Conservation (phyloP, 2,888 invertebrate species). For the Calliopum simillimum region DNA sequence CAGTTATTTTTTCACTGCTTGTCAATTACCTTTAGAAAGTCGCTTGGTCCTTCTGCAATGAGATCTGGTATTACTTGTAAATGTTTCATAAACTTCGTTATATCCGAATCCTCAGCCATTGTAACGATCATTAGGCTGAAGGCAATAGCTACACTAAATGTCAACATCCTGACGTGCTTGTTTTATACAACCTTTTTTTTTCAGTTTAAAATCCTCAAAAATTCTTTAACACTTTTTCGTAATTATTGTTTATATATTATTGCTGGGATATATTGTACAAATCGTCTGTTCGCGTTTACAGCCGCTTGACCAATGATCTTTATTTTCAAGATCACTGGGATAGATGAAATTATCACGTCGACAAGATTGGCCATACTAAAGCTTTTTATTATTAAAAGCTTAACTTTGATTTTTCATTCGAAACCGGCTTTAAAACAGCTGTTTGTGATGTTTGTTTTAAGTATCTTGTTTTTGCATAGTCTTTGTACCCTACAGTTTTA, state of each 20-base stretch:
- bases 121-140: constrained; percentile 31
- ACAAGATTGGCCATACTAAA: constrained; percentile 25
- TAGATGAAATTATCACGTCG: constrained; percentile 30
- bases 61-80: constrained; percentile 64
- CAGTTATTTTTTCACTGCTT: background rate
- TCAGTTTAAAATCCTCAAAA: constrained; percentile 11
- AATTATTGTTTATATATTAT: constrained; percentile 34
- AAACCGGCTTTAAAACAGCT: constrained; percentile 23
- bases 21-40: constrained; percentile 58
- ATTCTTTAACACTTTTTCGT: constrained; percentile 36
- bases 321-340: constrained; percentile 39
- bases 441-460: background rate
- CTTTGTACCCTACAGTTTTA: no score
- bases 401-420: constrained; percentile 12
- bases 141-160: constrained; percentile 37
- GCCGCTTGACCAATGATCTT: constrained; percentile 33
- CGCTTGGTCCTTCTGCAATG: constrained; percentile 58
- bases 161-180: constrained; percentile 38
- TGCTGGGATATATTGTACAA: constrained; percentile 35
- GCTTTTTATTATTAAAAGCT: constrained; percentile 36
- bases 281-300: constrained; percentile 29
- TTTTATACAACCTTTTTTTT: constrained; percentile 10
- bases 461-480: no score
- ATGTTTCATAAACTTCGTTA: constrained; percentile 60
- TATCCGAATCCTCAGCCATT: constrained; percentile 54